Evolutionary conservation across 2,888 invertebrate species (phyloP).

Genomic region (Scelioninae gen. 2): DNA sequence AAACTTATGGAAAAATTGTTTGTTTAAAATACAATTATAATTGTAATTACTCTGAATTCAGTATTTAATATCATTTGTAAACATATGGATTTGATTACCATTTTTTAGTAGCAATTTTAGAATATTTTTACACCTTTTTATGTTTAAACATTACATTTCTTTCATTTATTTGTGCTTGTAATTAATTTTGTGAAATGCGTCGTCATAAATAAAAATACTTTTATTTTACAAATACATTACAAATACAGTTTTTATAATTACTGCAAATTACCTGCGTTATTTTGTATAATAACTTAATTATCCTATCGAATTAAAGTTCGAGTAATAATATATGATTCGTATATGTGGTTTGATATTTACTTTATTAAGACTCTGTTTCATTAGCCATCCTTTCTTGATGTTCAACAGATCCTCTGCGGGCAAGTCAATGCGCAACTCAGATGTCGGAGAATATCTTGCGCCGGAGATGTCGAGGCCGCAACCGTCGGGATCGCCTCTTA

Average conservation of each 20-base stretch:
- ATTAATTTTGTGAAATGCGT: too few species aligned
- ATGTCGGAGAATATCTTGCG: conserved; percentile 76
- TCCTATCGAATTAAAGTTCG: neutral
- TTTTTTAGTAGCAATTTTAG: too few species aligned
- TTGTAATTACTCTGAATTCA: too few species aligned
- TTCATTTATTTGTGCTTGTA: too few species aligned
- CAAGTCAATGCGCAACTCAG: conserved; percentile 81
- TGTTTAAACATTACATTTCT: too few species aligned
- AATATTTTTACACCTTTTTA: too few species aligned
- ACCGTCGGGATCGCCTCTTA: conserved; percentile 88
- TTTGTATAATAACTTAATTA: conserved; percentile 20
- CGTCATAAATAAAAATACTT: too few species aligned
- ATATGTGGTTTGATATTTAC: conserved; percentile 65
- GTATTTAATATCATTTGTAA: too few species aligned
- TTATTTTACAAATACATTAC: too few species aligned
- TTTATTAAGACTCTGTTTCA: conserved; percentile 82
- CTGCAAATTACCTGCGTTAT: neutral
- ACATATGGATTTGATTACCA: too few species aligned
- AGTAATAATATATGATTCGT: conserved; percentile 9
- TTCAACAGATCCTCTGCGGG: conserved; percentile 88
- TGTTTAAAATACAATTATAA: too few species aligned
- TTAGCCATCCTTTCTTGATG: conserved; percentile 94
- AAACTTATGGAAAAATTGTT: too few species aligned
- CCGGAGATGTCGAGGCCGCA: conserved; percentile 79
- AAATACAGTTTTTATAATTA: neutral